Percentiles rank a stretch among this genome's conserved stretches.
phyloP scores from a whole-genome alignment of 2,113 vertebrate species.

The Haplotaxodon microlepis region DNA sequence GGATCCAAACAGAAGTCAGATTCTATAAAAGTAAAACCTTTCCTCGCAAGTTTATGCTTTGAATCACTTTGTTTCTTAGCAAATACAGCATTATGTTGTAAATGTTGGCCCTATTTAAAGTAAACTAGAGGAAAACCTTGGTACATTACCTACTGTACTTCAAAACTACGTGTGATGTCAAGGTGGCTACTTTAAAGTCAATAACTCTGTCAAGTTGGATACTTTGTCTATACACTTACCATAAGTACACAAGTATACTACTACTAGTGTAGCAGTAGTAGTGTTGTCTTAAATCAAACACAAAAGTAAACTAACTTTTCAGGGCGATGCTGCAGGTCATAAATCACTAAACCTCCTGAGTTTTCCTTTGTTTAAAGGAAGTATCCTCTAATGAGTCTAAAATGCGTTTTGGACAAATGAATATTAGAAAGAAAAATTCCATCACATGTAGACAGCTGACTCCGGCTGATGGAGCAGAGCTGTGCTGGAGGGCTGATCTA shows the following conservation, averaged over 20 bases:
- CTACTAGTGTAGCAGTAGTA: neutral
- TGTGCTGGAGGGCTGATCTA: neutral
- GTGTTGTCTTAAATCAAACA: neutral
- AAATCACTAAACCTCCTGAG: neutral
- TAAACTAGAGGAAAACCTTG: neutral
- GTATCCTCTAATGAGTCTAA: neutral
- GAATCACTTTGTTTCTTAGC: neutral
- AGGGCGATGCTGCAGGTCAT: neutral
- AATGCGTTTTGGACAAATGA: neutral
- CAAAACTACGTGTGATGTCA: neutral
- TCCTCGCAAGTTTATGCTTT: neutral
- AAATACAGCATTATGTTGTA: neutral
- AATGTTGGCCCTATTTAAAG: neutral
- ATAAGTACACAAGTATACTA: fast-evolving
- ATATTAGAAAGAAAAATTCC: neutral
- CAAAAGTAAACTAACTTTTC: neutral
- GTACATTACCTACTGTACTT: neutral
- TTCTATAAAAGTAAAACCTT: neutral
- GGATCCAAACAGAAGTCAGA: neutral
- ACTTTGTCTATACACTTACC: neutral
- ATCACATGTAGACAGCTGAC: neutral
- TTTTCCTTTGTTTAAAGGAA: neutral
- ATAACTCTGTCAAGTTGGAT: neutral
- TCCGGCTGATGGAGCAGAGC: neutral
- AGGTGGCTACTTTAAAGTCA: neutral